These are phyloP conservation scores for Pomacea maculata DNA, from an alignment of 1,140 invertebrate genomes.

Conservation along the genomic window DNA sequence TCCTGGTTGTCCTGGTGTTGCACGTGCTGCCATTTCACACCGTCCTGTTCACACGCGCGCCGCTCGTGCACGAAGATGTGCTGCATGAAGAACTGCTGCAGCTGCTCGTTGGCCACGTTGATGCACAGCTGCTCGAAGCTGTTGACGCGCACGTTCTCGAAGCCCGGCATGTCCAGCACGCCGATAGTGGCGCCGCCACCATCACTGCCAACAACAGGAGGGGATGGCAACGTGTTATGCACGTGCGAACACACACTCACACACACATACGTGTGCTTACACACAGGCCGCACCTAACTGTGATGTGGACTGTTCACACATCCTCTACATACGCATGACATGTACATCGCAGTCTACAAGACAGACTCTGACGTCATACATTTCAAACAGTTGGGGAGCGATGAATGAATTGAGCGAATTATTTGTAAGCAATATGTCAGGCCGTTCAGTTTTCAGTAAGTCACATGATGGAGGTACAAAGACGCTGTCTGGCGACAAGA, in stretches of 20 bases:
- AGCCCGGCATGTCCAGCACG: slow-evolving; percentile 62
- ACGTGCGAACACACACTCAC: neutral
- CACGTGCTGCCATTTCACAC: slow-evolving; percentile 72
- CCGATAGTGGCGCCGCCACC: slow-evolving; percentile 30
- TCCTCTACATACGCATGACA: neutral
- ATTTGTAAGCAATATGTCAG: too few species aligned
- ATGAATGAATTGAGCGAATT: neutral
- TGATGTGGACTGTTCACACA: neutral
- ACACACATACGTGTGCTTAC: too few species aligned
- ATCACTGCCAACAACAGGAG: slow-evolving; percentile 15
- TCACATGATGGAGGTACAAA: too few species aligned
- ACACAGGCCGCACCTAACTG: neutral
- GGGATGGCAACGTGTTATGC: neutral
- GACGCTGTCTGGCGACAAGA: too few species aligned
- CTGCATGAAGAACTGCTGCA: slow-evolving; percentile 58
- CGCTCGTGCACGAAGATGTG: slow-evolving; percentile 52
- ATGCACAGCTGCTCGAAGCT: slow-evolving; percentile 63
- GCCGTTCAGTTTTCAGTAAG: too few species aligned
- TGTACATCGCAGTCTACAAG: too few species aligned
- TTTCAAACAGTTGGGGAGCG: neutral
- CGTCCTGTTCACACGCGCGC: slow-evolving; percentile 44
- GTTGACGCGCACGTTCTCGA: slow-evolving; percentile 70
- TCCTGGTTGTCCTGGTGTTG: slow-evolving; percentile 85
- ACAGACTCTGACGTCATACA: neutral
- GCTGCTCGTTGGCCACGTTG: slow-evolving; percentile 60